Evolutionary conservation across 2,113 vertebrate species (phyloP).

Genomic region (Vombatus ursinus): DNA sequence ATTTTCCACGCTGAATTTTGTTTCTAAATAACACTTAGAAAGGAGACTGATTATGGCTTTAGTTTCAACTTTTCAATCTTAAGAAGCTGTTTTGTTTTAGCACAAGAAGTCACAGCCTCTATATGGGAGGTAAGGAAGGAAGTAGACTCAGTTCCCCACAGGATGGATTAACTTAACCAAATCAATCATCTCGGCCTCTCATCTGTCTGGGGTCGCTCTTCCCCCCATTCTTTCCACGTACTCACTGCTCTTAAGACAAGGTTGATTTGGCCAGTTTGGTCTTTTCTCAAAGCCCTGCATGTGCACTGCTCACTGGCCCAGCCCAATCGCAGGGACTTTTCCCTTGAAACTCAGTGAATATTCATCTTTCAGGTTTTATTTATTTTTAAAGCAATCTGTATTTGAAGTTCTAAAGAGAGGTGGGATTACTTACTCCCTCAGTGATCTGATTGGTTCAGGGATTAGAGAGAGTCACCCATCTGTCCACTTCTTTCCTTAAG

Average conservation of each 20-base stretch:
- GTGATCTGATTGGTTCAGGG: background rate
- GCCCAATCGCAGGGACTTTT: background rate
- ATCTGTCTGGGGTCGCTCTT: background rate
- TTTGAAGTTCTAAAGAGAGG: background rate
- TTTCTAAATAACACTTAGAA: background rate
- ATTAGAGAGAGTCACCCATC: background rate
- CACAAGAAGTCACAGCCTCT: background rate
- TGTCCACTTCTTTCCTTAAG: background rate
- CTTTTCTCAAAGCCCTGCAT: background rate
- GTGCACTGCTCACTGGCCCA: background rate
- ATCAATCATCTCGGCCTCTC: background rate
- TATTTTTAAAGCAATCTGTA: background rate
- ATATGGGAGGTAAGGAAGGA: background rate
- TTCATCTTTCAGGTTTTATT: background rate
- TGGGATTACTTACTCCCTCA: background rate
- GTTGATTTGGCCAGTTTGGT: background rate
- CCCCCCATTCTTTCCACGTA: background rate
- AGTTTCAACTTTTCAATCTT: background rate
- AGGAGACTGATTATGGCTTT: background rate
- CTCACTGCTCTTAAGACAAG: background rate
- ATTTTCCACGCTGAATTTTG: background rate
- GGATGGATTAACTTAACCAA: background rate
- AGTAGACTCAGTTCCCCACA: background rate
- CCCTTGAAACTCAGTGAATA: background rate
- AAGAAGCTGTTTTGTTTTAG: background rate